Base-by-base conservation (phyloP, 2,888 invertebrate genomes). In the Phymatocera aterrima region DNA sequence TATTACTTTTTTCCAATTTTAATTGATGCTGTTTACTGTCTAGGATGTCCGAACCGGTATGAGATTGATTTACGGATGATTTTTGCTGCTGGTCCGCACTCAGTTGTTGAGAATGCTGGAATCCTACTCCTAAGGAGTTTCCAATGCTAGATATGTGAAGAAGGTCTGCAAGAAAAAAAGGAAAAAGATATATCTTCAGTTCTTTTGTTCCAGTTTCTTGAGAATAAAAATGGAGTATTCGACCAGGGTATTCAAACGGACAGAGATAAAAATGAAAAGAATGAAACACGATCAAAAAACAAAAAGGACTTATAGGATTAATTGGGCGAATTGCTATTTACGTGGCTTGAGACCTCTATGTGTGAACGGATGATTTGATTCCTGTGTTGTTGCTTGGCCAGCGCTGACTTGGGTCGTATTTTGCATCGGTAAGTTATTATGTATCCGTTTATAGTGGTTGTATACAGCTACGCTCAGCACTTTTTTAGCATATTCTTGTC, bases 401-500 rank as follows among this genome's bases (percentile, higher is more conserved):
- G 86, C 77, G 40, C 40, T 75, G 51, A 83, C 83, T 77, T 86
- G 89, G 15, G 83, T 83, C n/a, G 88, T 83, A 81, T 83, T 89
- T 78, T 89, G 90, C 37, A 86, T 83, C 84, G 94, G 95, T 80
- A 97, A 93, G 91, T 99, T 99, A 91, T 99, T 98, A 91, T 97
- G 97, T 88, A 99, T 97, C 86, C 99, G 93, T 92, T 99, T 99
- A 91, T 99, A 99, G 91, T 99, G 99, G 92, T 99, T 99, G 92
- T 99, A 99, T 0, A 99, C 99, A 12, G 99, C 99, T 46, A 99
- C 99, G 0, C 99, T 96, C 48, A 99, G 92, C 51, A 99, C 98
- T 92, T 99, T 99, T 92, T 99, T 99, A 0, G 99, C 99, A 90
- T 96, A 94, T 83, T 98, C 97, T 91, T 99, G 99, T 0, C 99